Conservation (phyloP, 2,888 invertebrate species). For the Palloptera scutellata region DNA sequence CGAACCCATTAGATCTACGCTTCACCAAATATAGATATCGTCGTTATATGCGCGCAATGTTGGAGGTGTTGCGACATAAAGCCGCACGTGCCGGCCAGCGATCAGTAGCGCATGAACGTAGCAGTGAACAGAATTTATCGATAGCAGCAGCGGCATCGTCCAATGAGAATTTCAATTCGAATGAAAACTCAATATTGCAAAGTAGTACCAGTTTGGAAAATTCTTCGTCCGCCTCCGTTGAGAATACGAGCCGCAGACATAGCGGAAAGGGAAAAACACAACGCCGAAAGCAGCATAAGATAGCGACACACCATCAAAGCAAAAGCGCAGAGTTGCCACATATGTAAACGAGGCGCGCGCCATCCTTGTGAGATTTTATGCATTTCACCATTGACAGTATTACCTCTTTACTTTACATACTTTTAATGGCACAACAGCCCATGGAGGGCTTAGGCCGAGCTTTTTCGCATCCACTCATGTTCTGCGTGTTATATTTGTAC, state of each 20-base stretch:
- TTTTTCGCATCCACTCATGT: no score
- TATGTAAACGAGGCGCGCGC: no score
- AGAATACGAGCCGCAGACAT: neutral
- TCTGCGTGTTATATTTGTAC: no score
- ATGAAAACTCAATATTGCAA: neutral
- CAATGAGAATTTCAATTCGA: neutral
- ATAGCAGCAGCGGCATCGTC: neutral
- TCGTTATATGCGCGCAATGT: constrained; percentile 48
- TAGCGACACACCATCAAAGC: no score
- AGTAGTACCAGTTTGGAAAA: neutral
- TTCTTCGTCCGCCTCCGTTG: neutral
- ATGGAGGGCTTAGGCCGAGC: no score
- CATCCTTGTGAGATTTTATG: no score
- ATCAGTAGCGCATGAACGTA: neutral
- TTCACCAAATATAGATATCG: constrained; percentile 50
- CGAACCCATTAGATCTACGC: constrained; percentile 46
- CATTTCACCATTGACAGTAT: no score
- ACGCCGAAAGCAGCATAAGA: no score
- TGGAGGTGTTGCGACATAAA: constrained; percentile 36
- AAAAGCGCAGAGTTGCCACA: no score
- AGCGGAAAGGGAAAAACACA: neutral
- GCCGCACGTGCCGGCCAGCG: neutral
- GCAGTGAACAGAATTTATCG: neutral
- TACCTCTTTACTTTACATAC: no score
- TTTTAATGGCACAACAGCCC: no score